Percentiles rank a stretch among this genome's conserved stretches.
These are phyloP conservation scores for Hesperia comma DNA, from an alignment of 2,888 invertebrate species.

Conservation along the genomic window DNA sequence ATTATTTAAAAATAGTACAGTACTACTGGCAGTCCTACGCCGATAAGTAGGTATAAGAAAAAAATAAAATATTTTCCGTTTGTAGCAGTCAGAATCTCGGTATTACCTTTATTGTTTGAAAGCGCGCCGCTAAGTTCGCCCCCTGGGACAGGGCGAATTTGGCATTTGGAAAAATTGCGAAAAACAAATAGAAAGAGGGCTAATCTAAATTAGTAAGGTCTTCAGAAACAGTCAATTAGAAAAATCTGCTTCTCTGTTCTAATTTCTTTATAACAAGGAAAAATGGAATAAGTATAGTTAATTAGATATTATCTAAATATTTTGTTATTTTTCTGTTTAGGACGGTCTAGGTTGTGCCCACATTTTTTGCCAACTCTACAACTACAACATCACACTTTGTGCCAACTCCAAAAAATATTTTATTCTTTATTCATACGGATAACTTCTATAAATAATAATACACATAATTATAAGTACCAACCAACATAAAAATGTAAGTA, in stretches of 20 bases:
- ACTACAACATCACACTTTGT: too few relatives aligned
- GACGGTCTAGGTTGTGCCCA: too few relatives aligned
- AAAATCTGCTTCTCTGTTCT: background rate
- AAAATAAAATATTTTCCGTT: conserved; percentile 7
- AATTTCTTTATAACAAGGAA: background rate
- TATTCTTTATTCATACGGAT: too few relatives aligned
- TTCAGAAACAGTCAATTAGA: conserved; percentile 45
- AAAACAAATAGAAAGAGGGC: conserved; percentile 64
- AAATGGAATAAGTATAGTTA: background rate
- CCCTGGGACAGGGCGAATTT: conserved; percentile 59
- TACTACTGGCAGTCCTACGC: too few relatives aligned
- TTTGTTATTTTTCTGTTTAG: too few relatives aligned
- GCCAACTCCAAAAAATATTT: too few relatives aligned
- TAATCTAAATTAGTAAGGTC: conserved; percentile 76
- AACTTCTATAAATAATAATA: too few relatives aligned
- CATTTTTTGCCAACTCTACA: too few relatives aligned
- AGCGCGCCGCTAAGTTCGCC: conserved; percentile 59
- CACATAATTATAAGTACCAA: too few relatives aligned
- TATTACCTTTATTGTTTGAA: conserved; percentile 53
- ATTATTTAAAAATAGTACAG: too few relatives aligned
- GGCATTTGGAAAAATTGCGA: conserved; percentile 72
- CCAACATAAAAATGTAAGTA: too few relatives aligned
- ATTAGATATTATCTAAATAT: too few relatives aligned
- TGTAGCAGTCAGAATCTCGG: conserved; percentile 12
- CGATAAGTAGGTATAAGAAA: conserved; percentile 25